These are phyloP conservation scores for Chiloscyllium punctatum DNA, from an alignment of 2,797 vertebrate genomes.

Conservation along the genomic window DNA sequence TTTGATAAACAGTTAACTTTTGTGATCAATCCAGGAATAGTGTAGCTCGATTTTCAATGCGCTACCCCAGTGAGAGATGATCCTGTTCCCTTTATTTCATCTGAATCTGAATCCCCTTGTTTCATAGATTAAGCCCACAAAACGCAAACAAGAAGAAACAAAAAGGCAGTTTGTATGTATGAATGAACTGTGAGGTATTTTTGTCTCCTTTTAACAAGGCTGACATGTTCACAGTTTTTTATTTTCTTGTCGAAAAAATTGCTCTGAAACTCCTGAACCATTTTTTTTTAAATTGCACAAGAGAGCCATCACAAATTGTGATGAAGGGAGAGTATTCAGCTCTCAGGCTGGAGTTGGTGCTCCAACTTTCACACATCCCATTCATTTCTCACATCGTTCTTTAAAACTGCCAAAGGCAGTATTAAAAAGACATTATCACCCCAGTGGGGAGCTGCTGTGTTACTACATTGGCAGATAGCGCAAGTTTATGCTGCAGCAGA, in stretches of 20 bases:
- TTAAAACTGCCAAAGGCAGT: not conserved
- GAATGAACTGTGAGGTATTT: not conserved
- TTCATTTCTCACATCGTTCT: not conserved
- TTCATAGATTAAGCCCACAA: not conserved
- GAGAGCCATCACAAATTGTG: not conserved
- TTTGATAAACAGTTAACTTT: too few species aligned
- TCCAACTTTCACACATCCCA: not conserved
- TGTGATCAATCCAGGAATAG: too few species aligned
- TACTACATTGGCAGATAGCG: not conserved
- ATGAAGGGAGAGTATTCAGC: not conserved
- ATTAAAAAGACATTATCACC: not conserved
- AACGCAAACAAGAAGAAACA: not conserved
- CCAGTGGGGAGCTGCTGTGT: not conserved
- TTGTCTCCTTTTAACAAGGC: not conserved
- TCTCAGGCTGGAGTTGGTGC: not conserved
- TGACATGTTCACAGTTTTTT: not conserved
- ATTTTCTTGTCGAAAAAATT: not conserved
- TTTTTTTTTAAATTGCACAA: not conserved
- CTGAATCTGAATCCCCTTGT: too few species aligned
- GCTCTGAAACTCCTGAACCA: not conserved
- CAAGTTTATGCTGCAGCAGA: not conserved
- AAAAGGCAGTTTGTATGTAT: not conserved
- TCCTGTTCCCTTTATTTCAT: too few species aligned
- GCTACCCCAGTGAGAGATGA: too few species aligned
- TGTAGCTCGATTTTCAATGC: too few species aligned